Conservation (phyloP, 2,797 vertebrate genomes). For the Pelochelys cantorii region DNA sequence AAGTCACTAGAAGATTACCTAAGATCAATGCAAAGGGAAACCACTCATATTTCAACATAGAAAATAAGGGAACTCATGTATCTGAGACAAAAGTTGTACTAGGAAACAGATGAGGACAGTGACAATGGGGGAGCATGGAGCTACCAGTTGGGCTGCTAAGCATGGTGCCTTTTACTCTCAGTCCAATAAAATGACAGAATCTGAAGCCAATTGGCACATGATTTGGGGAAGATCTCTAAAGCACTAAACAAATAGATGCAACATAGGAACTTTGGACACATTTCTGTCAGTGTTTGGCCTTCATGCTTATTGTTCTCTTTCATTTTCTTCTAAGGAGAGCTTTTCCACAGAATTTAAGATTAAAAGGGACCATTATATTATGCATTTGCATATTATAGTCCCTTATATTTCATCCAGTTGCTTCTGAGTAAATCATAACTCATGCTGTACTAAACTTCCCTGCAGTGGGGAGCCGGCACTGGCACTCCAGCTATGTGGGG, state of each 20-base stretch:
- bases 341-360: constrained; percentile 44
- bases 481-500: too few species aligned
- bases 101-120: not conserved
- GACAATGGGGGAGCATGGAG: not conserved
- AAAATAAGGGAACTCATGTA: not conserved
- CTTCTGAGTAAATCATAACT: not conserved
- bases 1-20: not conserved
- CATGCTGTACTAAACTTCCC: not conserved
- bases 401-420: constrained; percentile 48
- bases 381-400: constrained; percentile 16
- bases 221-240: not conserved
- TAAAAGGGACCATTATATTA: constrained; percentile 61
- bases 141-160: rapidly evolving
- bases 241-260: not conserved
- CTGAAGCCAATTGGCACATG: not conserved
- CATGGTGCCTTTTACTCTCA: not conserved
- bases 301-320: constrained; percentile 35
- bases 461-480: too few species aligned
- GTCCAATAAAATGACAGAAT: not conserved
- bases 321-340: not conserved
- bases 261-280: not conserved
- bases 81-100: not conserved
- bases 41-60: not conserved
- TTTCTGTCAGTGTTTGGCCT: rapidly evolving
- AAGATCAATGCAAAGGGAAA: not conserved